Evolutionary conservation across 2,113 vertebrate species (phyloP).

Genomic region (Aphelocoma coerulescens): DNA sequence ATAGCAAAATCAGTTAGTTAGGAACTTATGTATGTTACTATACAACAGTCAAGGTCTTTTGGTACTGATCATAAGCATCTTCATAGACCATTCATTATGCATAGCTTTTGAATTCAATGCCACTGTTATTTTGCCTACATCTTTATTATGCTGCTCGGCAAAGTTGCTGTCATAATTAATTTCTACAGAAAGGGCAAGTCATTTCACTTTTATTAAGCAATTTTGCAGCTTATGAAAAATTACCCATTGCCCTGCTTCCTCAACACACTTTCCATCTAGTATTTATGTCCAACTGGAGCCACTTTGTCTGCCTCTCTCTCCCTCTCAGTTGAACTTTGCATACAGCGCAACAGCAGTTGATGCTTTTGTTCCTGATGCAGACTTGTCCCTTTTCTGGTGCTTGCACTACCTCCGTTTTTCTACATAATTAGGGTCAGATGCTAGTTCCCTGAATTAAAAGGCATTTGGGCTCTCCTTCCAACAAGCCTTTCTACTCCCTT

Average conservation of each 20-base stretch:
- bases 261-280: conserved; percentile 8
- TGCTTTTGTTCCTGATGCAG: conserved; percentile 45
- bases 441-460: conserved; percentile 37
- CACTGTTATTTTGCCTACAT: conserved; percentile 17
- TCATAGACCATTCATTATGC: conserved; percentile 25
- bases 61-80: conserved; percentile 13
- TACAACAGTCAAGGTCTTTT: conserved; percentile 48
- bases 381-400: conserved; percentile 38
- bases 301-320: not conserved
- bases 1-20: conserved; percentile 10
- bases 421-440: conserved; percentile 44
- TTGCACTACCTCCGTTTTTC: conserved; percentile 25
- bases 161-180: conserved; percentile 47
- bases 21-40: not conserved
- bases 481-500: not conserved
- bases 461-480: conserved; percentile 29
- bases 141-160: not conserved
- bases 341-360: conserved; percentile 3
- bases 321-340: conserved; percentile 23
- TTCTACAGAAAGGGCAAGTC: conserved; percentile 35
- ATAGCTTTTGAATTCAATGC: conserved; percentile 39
- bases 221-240: conserved; percentile 25
- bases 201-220: conserved; percentile 25
- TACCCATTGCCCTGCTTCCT: conserved; percentile 32
- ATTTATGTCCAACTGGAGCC: conserved; percentile 39